phyloP scores from a whole-genome alignment of 2,888 invertebrate genomes.

The Parascotia fuliginaria region DNA sequence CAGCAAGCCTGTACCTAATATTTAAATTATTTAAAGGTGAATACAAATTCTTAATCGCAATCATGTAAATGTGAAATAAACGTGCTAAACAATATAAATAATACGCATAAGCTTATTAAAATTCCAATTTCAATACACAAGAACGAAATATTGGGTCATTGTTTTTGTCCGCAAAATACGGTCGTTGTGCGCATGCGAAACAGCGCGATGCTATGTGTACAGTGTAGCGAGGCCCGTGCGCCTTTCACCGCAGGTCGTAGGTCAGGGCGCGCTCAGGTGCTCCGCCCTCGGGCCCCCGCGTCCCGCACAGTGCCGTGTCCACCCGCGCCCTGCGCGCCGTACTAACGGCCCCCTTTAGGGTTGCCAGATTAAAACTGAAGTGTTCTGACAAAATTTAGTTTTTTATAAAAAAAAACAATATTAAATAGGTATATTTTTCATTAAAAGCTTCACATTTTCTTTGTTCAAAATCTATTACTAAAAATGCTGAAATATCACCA shows the following conservation, averaged over 20 bases:
- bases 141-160: conserved; percentile 48
- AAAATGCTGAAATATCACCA: too few relatives aligned
- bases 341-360: conserved; percentile 72
- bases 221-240: conserved; percentile 59
- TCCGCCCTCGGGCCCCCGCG: conserved; percentile 71
- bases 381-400: too few relatives aligned
- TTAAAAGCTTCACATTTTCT: too few relatives aligned
- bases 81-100: background rate
- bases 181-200: conserved; percentile 64
- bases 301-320: conserved; percentile 44
- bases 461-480: too few relatives aligned
- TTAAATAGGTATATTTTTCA: too few relatives aligned
- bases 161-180: conserved; percentile 63
- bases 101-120: conserved; percentile 6
- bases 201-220: conserved; percentile 73
- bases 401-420: too few relatives aligned
- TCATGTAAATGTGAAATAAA: background rate
- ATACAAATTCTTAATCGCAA: background rate
- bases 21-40: too few relatives aligned
- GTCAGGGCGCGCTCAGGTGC: conserved; percentile 86
- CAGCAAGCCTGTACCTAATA: too few relatives aligned
- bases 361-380: too few relatives aligned
- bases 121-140: conserved; percentile 36
- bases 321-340: conserved; percentile 42
- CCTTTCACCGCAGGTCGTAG: conserved; percentile 85